Percentiles rank a stretch among this genome's conserved stretches.
Evolutionary conservation across 2,113 vertebrate species (phyloP).

Genomic region (Psephotus haematonotus): DNA sequence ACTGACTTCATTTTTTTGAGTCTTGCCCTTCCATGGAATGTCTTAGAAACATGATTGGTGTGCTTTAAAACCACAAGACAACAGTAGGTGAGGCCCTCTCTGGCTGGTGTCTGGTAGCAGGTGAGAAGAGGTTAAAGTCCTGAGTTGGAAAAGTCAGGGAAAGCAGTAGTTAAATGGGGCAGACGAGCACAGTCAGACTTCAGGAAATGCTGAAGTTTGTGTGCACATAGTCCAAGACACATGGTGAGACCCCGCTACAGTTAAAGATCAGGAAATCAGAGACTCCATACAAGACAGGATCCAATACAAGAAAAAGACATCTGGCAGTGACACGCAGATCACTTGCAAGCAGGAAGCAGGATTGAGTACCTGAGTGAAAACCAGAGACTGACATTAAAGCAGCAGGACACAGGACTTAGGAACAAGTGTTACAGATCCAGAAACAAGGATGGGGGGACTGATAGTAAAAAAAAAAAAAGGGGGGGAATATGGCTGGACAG

Average conservation of each 20-base stretch:
- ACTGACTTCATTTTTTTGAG: rapidly evolving
- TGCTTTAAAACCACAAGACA: neutral
- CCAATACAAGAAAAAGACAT: neutral
- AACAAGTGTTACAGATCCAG: neutral
- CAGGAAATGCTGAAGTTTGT: neutral
- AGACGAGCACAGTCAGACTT: neutral
- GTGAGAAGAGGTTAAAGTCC: neutral
- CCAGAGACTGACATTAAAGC: neutral
- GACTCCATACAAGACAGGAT: neutral
- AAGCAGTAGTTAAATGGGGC: neutral
- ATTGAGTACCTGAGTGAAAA: neutral
- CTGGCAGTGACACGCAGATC: neutral
- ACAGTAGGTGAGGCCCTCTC: neutral
- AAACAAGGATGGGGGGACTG: neutral
- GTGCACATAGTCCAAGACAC: neutral
- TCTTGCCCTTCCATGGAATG: neutral
- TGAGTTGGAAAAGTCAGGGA: neutral
- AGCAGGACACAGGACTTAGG: neutral
- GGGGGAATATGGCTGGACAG: neutral
- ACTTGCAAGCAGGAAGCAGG: neutral
- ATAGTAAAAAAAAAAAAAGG: neutral
- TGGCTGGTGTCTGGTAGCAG: neutral
- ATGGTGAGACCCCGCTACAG: neutral
- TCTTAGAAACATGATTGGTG: neutral
- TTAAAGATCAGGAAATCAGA: neutral